These are phyloP conservation scores for Homarus americanus DNA, from an alignment of 1,140 invertebrate genomes.

Conservation along the genomic window DNA sequence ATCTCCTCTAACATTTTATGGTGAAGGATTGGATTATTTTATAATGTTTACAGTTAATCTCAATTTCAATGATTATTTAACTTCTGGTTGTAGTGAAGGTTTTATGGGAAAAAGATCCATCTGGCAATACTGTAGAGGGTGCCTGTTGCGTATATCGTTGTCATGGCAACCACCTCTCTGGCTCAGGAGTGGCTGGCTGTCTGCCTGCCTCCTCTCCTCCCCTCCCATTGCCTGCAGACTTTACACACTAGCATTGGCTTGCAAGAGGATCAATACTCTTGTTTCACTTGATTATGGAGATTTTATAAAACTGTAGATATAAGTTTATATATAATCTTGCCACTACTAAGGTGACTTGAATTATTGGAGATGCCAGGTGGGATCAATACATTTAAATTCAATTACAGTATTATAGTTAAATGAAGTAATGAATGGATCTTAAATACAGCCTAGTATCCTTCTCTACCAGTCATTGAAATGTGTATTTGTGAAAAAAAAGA, in stretches of 20 bases:
- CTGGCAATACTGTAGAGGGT: not conserved
- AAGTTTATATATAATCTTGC: too few species aligned
- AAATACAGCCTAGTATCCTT: too few species aligned
- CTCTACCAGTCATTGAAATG: not conserved
- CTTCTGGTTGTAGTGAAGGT: not conserved
- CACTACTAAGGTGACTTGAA: too few species aligned
- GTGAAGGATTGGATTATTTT: too few species aligned
- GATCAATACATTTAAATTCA: not conserved
- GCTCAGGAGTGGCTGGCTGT: not conserved
- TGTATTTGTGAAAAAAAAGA: not conserved
- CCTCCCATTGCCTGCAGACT: conserved; percentile 27
- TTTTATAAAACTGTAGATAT: too few species aligned
- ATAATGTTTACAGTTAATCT: not conserved
- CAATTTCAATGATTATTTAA: not conserved
- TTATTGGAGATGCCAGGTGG: not conserved
- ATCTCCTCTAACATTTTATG: not conserved
- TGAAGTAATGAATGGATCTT: too few species aligned
- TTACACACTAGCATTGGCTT: conserved; percentile 25
- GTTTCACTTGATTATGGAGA: conserved; percentile 28
- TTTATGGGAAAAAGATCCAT: not conserved
- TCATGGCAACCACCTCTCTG: conserved; percentile 31
- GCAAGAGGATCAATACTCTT: conserved; percentile 46
- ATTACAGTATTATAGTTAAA: not conserved
- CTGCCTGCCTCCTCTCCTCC: conserved; percentile 8
- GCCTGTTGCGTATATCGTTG: conserved; percentile 34